Percentiles rank a stretch among this genome's conserved stretches.
Evolutionary conservation across 2,797 vertebrate genomes (phyloP).

Genomic region (Pteronotus mesoamericanus): DNA sequence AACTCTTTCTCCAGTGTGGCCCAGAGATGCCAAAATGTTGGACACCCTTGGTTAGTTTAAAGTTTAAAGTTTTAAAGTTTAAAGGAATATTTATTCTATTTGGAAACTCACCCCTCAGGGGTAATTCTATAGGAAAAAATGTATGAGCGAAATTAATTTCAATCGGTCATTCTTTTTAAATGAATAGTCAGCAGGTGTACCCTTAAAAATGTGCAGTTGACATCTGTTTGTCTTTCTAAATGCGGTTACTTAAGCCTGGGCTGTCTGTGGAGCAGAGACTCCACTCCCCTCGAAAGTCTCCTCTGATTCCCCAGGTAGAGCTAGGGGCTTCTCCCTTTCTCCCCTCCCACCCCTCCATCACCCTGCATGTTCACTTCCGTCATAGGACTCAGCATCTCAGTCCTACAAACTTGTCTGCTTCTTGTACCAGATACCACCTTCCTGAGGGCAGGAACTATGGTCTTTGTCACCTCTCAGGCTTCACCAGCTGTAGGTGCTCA

Average conservation of each 20-base stretch:
- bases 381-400: neutral
- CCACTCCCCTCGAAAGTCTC: neutral
- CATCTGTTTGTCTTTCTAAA: slow-evolving; percentile 1
- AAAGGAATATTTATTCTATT: slow-evolving; percentile 49
- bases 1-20: too few species aligned
- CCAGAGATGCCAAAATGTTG: too few species aligned
- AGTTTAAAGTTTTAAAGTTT: neutral
- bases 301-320: neutral
- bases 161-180: neutral
- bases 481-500: neutral
- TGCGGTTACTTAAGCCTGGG: neutral
- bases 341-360: fast-evolving
- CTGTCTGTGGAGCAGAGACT: neutral
- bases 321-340: neutral
- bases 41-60: too few species aligned
- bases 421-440: neutral
- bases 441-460: neutral
- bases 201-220: neutral
- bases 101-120: slow-evolving; percentile 47
- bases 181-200: neutral
- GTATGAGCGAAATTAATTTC: neutral
- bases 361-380: too few species aligned
- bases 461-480: neutral
- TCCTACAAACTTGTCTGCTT: neutral
- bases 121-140: slow-evolving; percentile 58